Conservation (phyloP, 2,113 vertebrate genomes). For the Platycercus adscitus region DNA sequence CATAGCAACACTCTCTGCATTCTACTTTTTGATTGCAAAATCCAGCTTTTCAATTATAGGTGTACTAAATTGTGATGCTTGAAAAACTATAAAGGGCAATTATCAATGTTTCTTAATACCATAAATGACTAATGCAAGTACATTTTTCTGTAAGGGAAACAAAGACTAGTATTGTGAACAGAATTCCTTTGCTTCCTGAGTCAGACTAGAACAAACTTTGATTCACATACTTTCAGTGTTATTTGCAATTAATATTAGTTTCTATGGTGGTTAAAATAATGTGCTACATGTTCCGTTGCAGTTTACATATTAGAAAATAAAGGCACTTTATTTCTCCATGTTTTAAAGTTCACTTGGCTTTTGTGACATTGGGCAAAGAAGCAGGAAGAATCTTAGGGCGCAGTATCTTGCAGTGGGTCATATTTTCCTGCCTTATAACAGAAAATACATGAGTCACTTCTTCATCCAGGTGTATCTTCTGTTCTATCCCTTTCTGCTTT, state of each 20-base stretch:
- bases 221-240: slow-evolving; percentile 51
- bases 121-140: slow-evolving; percentile 78
- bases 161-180: slow-evolving; percentile 67
- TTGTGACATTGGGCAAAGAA: neutral
- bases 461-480: slow-evolving; percentile 14
- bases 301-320: slow-evolving; percentile 44
- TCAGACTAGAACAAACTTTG: slow-evolving; percentile 54
- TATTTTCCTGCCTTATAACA: neutral
- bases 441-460: neutral
- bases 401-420: neutral
- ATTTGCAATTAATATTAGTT: slow-evolving; percentile 69
- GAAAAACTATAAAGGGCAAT: slow-evolving; percentile 83
- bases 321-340: slow-evolving; percentile 11
- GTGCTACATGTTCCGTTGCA: slow-evolving; percentile 12
- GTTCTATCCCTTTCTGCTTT: neutral
- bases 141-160: slow-evolving; percentile 71
- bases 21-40: slow-evolving; percentile 83
- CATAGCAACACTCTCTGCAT: slow-evolving; percentile 76
- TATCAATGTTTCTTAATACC: slow-evolving; percentile 82
- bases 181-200: slow-evolving; percentile 67
- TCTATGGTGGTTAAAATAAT: slow-evolving; percentile 56
- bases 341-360: slow-evolving; percentile 11
- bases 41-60: slow-evolving; percentile 84
- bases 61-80: slow-evolving; percentile 80
- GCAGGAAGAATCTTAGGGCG: neutral